Conservation (phyloP, 2,797 vertebrate genomes). For the Sebastes matsubarae region DNA sequence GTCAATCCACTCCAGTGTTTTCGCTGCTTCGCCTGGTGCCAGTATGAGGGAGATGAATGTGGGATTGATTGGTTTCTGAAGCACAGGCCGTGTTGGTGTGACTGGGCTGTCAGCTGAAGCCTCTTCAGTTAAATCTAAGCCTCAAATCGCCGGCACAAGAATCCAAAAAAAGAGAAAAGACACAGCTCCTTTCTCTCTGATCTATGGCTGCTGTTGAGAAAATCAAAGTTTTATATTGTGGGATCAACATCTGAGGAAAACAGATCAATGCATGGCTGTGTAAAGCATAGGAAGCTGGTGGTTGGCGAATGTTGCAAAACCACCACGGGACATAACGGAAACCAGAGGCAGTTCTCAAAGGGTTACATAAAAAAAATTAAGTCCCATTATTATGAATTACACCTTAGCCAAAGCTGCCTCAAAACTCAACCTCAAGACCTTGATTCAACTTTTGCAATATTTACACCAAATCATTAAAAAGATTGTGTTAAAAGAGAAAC, state of each 20-base stretch:
- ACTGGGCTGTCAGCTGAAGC: constrained; percentile 32
- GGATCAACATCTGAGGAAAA: constrained; percentile 57
- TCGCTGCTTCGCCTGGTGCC: background rate
- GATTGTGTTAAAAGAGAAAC: background rate
- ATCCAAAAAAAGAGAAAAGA: constrained; percentile 7
- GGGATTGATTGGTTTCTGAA: constrained; percentile 18
- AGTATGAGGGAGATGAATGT: constrained; percentile 3
- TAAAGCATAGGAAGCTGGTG: constrained; percentile 29
- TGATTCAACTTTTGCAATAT: background rate
- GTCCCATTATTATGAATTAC: constrained; percentile 7
- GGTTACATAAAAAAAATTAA: background rate
- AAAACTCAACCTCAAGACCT: background rate
- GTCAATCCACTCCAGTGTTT: constrained; percentile 40
- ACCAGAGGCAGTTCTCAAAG: constrained; percentile 22
- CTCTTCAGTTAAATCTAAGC: constrained; percentile 32
- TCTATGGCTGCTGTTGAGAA: constrained; percentile 40
- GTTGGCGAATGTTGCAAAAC: constrained; percentile 25
- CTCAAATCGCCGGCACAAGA: constrained; percentile 7
- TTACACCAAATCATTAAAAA: background rate
- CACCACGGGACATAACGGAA: background rate
- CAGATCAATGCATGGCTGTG: constrained; percentile 48
- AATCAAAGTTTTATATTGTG: constrained; percentile 56
- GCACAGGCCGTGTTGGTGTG: background rate
- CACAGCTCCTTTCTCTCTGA: constrained; percentile 22
- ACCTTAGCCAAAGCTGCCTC: background rate